Evolutionary conservation across 2,797 vertebrate genomes (phyloP).

Genomic region (Danio albolineatus): DNA sequence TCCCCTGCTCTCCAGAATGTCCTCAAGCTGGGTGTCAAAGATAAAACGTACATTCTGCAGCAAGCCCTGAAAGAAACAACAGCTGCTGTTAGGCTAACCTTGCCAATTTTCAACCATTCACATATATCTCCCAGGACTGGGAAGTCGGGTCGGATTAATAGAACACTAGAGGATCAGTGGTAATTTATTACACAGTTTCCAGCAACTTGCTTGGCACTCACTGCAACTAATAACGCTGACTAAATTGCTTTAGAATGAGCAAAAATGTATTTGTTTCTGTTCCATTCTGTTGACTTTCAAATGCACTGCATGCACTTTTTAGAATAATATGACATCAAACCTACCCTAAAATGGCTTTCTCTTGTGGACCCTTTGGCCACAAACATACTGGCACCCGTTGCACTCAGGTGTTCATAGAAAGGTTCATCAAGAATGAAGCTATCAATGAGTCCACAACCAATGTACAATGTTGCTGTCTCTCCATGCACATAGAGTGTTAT

Average conservation of each 20-base stretch:
- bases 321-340: conserved; percentile 53
- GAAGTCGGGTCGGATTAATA: conserved; percentile 35
- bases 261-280: neutral
- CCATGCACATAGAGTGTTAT: conserved; percentile 90
- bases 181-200: conserved; percentile 43
- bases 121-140: conserved; percentile 34
- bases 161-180: conserved; percentile 27
- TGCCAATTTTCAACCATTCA: conserved; percentile 44
- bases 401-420: conserved; percentile 90
- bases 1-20: conserved; percentile 81
- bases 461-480: conserved; percentile 90
- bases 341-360: conserved; percentile 96
- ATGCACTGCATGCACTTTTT: conserved; percentile 10
- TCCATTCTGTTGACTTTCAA: neutral
- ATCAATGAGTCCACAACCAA: conserved; percentile 94
- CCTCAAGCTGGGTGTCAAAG: conserved; percentile 82
- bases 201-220: conserved; percentile 37
- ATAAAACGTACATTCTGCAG: conserved; percentile 83
- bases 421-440: conserved; percentile 94
- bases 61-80: conserved; percentile 77
- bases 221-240: conserved; percentile 10
- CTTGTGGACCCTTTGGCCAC: conserved; percentile 89
- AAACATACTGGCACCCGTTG: conserved; percentile 88
- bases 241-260: conserved; percentile 15
- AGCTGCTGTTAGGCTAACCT: conserved; percentile 33